Conservation (phyloP, 2,113 vertebrate species). For the Coregonus clupeaformis region DNA sequence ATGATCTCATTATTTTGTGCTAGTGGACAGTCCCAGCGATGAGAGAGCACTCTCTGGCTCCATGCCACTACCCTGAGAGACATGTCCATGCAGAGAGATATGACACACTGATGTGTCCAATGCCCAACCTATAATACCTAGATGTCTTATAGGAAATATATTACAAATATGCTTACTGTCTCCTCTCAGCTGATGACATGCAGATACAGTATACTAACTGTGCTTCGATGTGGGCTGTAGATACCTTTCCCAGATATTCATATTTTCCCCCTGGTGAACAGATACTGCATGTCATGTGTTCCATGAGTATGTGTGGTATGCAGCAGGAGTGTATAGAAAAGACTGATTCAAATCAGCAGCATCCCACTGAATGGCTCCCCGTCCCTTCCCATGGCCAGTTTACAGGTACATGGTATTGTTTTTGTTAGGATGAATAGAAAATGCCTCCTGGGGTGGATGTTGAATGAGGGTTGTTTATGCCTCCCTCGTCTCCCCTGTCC, state of each 20-base stretch:
- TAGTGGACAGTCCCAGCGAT: slow-evolving; percentile 49
- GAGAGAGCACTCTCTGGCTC: slow-evolving; percentile 31
- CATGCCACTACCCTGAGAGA: slow-evolving; percentile 36
- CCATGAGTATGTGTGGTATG: neutral
- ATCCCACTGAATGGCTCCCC: too few relatives aligned
- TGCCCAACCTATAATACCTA: slow-evolving; percentile 17
- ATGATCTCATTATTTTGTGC: slow-evolving; percentile 73
- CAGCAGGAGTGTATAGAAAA: too few relatives aligned
- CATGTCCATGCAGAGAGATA: slow-evolving; percentile 21
- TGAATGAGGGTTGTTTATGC: neutral
- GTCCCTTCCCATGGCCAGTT: neutral
- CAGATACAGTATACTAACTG: neutral
- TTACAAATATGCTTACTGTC: slow-evolving; percentile 13
- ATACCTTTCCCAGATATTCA: neutral
- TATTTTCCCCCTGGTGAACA: too few relatives aligned
- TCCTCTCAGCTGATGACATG: slow-evolving; percentile 21
- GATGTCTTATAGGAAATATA: slow-evolving; percentile 7
- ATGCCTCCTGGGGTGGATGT: slow-evolving; percentile 17
- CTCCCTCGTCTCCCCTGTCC: neutral
- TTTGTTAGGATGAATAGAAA: slow-evolving; percentile 11
- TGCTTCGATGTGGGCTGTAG: neutral
- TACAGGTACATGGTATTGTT: neutral
- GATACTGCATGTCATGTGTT: neutral
- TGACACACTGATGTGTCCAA: slow-evolving; percentile 45
- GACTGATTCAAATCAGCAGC: too few relatives aligned